These are phyloP conservation scores for Papilio polytes DNA, from an alignment of 1,140 invertebrate species.

Conservation along the genomic window DNA sequence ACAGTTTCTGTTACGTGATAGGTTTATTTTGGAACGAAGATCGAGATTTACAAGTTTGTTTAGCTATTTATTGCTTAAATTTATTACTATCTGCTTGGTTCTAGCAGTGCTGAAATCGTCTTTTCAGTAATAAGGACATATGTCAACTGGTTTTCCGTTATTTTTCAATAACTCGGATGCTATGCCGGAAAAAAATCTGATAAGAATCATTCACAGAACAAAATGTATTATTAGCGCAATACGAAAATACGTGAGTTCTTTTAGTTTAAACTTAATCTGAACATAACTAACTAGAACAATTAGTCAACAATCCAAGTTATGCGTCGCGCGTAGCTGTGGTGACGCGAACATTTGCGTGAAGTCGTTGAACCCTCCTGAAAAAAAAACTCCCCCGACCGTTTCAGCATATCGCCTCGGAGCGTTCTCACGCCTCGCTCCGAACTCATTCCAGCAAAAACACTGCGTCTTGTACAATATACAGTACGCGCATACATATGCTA, in stretches of 20 bases:
- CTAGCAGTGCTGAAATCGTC: background rate
- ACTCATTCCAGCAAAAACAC: constrained; percentile 74
- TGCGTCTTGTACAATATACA: constrained; percentile 15
- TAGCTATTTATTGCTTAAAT: constrained; percentile 21
- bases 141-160: background rate
- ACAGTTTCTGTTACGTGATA: constrained; percentile 69
- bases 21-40: constrained; percentile 77
- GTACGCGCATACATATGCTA: constrained; percentile 24
- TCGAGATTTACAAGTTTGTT: constrained; percentile 41
- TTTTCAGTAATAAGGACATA: background rate
- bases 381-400: constrained; percentile 79
- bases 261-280: background rate
- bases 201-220: background rate
- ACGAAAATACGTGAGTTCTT: background rate
- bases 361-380: constrained; percentile 74
- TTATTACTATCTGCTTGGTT: background rate
- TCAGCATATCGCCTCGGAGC: constrained; percentile 59
- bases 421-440: constrained; percentile 74
- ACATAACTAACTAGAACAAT: background rate
- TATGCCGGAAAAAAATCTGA: background rate
- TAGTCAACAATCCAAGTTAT: background rate
- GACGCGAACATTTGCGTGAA: constrained; percentile 57
- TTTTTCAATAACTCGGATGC: background rate
- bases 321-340: constrained; percentile 17
- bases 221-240: too few species aligned